Conservation (phyloP, 2,888 invertebrate genomes). For the Melieria crassipennis region DNA sequence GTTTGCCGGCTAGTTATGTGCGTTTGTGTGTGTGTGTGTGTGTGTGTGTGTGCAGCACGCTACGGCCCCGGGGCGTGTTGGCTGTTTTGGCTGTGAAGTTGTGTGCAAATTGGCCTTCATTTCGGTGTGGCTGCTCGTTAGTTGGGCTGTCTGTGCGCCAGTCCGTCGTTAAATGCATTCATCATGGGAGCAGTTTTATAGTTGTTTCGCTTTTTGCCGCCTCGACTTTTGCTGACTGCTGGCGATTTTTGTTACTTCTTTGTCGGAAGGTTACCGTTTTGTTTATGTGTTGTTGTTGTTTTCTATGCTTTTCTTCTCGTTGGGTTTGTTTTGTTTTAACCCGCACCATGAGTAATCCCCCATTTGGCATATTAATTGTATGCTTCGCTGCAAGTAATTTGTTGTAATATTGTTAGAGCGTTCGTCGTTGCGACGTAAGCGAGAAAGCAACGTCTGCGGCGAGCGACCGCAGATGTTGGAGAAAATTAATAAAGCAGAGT, state of each 20-base stretch:
- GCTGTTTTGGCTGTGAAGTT: background rate
- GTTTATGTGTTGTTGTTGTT: background rate
- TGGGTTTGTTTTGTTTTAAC: background rate
- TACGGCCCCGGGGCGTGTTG: background rate
- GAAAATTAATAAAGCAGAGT: too few relatives aligned
- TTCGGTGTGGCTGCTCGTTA: background rate
- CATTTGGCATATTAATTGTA: background rate
- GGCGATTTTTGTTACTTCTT: too few relatives aligned
- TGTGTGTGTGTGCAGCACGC: too few relatives aligned
- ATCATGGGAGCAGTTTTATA: constrained; percentile 1
- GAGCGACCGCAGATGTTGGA: too few relatives aligned
- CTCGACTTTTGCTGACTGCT: background rate
- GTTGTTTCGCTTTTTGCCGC: background rate
- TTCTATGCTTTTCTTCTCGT: background rate
- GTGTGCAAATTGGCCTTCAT: constrained; percentile 4
- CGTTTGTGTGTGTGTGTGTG: too few relatives aligned
- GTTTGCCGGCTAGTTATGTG: background rate
- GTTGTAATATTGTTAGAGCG: background rate
- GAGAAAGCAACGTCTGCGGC: too few relatives aligned
- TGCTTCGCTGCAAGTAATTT: background rate
- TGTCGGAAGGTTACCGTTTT: background rate
- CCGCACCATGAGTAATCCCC: background rate
- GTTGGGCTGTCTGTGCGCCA: too few relatives aligned
- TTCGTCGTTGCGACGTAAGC: background rate
- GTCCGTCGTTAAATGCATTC: background rate